phyloP scores from a whole-genome alignment of 2,888 invertebrate species.

The Megaustenia siamemsis region DNA sequence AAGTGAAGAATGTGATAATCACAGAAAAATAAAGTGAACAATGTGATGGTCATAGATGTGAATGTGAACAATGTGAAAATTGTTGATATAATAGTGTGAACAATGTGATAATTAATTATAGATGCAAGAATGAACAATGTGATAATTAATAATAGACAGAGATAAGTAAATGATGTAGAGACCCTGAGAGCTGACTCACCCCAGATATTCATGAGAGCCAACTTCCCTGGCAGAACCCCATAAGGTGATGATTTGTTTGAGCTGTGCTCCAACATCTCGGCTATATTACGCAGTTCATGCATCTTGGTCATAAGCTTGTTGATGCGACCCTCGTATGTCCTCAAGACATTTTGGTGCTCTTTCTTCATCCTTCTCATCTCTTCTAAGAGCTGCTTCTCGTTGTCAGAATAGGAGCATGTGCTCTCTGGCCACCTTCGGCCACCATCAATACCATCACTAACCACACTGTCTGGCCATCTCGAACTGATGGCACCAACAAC shows the following conservation, averaged over 20 bases:
- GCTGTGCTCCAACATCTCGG: slow-evolving; percentile 76
- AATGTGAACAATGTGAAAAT: too few species aligned
- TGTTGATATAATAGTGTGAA: too few species aligned
- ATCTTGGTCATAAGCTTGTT: slow-evolving; percentile 77
- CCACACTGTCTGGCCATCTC: slow-evolving; percentile 20
- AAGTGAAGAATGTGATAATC: too few species aligned
- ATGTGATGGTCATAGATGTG: too few species aligned
- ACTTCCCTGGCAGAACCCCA: slow-evolving; percentile 67
- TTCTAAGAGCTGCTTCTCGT: slow-evolving; percentile 77
- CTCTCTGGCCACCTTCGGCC: slow-evolving; percentile 62
- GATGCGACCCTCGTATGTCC: slow-evolving; percentile 75
- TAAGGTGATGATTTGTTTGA: slow-evolving; percentile 75
- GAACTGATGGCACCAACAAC: not conserved
- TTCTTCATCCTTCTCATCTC: slow-evolving; percentile 77
- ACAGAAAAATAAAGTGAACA: too few species aligned
- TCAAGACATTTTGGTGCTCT: slow-evolving; percentile 74
- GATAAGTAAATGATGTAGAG: too few species aligned
- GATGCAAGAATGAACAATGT: too few species aligned
- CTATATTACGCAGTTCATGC: slow-evolving; percentile 75
- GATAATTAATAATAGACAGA: too few species aligned
- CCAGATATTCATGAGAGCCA: slow-evolving; percentile 63
- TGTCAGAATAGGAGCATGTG: slow-evolving; percentile 76
- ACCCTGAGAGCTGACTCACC: slow-evolving; percentile 64
- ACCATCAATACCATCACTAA: slow-evolving; percentile 49
- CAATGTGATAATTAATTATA: too few species aligned